These are phyloP conservation scores for Eurosta solidaginis DNA, from an alignment of 1,140 invertebrate species.

Conservation along the genomic window DNA sequence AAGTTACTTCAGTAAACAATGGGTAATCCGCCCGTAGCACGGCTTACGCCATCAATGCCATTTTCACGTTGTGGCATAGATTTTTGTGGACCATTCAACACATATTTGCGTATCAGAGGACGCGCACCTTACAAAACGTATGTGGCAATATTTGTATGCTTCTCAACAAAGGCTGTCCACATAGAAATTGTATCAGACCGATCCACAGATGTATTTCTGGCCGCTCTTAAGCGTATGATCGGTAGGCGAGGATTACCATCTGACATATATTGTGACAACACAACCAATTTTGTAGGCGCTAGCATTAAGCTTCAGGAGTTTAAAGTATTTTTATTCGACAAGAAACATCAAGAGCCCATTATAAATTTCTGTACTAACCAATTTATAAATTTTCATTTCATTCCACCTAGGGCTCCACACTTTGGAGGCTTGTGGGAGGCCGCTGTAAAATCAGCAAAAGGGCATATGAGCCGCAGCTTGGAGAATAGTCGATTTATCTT, in stretches of 20 bases:
- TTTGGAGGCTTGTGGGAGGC: too few species aligned
- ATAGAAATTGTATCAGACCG: constrained; percentile 46
- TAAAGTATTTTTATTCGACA: neutral
- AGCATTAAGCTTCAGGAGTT: constrained; percentile 35
- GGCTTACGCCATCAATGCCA: neutral
- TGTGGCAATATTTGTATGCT: constrained; percentile 47
- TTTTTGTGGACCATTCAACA: constrained; percentile 52
- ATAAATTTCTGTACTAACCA: constrained; percentile 19
- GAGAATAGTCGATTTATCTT: constrained; percentile 33
- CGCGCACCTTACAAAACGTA: constrained; percentile 37
- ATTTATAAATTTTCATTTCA: constrained; percentile 44
- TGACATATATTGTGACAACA: constrained; percentile 46
- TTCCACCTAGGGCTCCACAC: constrained; percentile 43
- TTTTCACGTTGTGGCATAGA: constrained; percentile 48
- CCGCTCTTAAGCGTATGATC: constrained; percentile 46
- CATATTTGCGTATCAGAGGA: constrained; percentile 2
- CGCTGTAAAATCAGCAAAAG: constrained; percentile 45
- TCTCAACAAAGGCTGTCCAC: constrained; percentile 44
- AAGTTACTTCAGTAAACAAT: constrained; percentile 34
- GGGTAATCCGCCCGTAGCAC: constrained; percentile 2
- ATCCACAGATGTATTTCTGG: constrained; percentile 43
- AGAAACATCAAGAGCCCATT: neutral
- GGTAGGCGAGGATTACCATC: constrained; percentile 38
- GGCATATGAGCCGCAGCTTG: constrained; percentile 39
- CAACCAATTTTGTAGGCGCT: constrained; percentile 46